Conservation (phyloP, 2,888 invertebrate genomes). For the Dermolepida albohirtum region DNA sequence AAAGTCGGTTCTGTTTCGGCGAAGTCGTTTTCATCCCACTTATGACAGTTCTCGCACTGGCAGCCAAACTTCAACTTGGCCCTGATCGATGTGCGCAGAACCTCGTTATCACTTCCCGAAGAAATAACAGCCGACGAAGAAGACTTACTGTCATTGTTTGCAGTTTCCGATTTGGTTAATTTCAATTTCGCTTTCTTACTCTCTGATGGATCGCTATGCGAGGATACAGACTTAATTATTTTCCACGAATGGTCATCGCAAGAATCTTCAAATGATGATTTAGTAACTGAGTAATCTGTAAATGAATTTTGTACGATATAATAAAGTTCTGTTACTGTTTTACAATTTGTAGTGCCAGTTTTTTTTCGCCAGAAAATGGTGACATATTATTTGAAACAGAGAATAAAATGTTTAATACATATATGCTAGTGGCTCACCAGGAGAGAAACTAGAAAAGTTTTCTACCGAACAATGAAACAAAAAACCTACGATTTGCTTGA, state of each 20-base stretch:
- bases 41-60: constrained; percentile 41
- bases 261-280: constrained; percentile 21
- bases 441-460: too few relatives aligned
- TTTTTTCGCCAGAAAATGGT: too few relatives aligned
- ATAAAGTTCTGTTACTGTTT: background rate
- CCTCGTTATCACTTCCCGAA: constrained; percentile 13
- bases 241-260: background rate
- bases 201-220: background rate
- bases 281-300: constrained; percentile 8
- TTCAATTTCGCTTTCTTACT: background rate
- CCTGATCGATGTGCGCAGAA: background rate
- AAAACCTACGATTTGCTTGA: too few relatives aligned
- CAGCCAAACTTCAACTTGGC: constrained; percentile 32
- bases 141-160: background rate
- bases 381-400: too few relatives aligned
- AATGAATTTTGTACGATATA: background rate
- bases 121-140: constrained; percentile 1
- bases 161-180: background rate
- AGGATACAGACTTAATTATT: background rate
- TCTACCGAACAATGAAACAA: too few relatives aligned
- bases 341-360: too few relatives aligned
- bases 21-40: constrained; percentile 39
- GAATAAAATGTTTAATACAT: too few relatives aligned
- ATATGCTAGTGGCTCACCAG: too few relatives aligned
- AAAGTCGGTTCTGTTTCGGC: constrained; percentile 19